Conservation (phyloP, 2,797 vertebrate species). For the Sebastes variabilis region DNA sequence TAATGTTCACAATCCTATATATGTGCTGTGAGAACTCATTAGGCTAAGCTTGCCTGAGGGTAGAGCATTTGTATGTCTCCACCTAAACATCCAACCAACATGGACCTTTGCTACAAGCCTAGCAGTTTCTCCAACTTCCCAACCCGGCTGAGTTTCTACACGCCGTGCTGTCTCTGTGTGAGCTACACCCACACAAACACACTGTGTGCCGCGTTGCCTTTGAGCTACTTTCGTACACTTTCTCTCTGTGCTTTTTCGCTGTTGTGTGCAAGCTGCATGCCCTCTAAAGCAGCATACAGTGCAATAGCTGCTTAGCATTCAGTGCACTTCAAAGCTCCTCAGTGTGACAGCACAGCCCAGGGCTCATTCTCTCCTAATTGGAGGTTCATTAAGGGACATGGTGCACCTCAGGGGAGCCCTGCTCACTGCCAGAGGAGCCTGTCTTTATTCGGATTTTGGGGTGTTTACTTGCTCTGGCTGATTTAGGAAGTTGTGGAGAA, state of each 20-base stretch:
- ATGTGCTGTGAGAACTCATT: slow-evolving; percentile 41
- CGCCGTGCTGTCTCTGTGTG: slow-evolving; percentile 23
- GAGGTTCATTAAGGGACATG: slow-evolving; percentile 81
- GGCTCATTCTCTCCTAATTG: slow-evolving; percentile 82
- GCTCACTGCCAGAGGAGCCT: slow-evolving; percentile 60
- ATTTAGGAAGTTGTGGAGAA: slow-evolving; percentile 63
- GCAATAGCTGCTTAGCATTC: slow-evolving; percentile 74
- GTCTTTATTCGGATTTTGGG: slow-evolving; percentile 56
- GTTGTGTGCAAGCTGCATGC: slow-evolving; percentile 60
- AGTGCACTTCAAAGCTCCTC: slow-evolving; percentile 75
- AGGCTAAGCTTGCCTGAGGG: slow-evolving; percentile 35
- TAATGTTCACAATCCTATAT: slow-evolving; percentile 26
- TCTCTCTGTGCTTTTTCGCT: slow-evolving; percentile 20
- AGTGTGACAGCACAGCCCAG: slow-evolving; percentile 71
- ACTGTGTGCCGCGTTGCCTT: slow-evolving; percentile 46
- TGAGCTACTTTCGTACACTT: slow-evolving; percentile 79
- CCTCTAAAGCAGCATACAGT: slow-evolving; percentile 56
- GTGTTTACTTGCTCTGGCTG: slow-evolving; percentile 63
- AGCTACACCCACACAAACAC: slow-evolving; percentile 48
- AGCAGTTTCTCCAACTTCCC: slow-evolving; percentile 34
- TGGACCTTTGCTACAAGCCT: slow-evolving; percentile 31
- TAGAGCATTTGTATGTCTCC: slow-evolving; percentile 26
- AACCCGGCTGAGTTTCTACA: slow-evolving; percentile 2
- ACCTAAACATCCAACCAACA: slow-evolving; percentile 35
- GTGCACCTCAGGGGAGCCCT: slow-evolving; percentile 62